A percentile compares a stretch with the other conserved stretches of the same genome.
phyloP scores from a whole-genome alignment of 2,888 invertebrate genomes.

The Druceiella hillmani region DNA sequence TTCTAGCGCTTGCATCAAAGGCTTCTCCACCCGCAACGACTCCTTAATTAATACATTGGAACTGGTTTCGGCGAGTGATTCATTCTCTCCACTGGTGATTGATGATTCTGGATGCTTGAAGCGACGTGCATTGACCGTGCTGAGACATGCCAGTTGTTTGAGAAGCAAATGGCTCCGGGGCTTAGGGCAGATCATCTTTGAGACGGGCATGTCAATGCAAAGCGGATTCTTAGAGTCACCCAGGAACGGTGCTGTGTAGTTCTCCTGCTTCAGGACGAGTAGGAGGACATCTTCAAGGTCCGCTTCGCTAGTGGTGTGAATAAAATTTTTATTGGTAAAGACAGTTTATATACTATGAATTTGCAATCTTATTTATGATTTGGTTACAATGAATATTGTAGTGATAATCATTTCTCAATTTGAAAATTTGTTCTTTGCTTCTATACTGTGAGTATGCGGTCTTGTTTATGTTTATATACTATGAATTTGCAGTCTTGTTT shows the following conservation, averaged over 20 bases:
- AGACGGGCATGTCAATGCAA: constrained; percentile 42
- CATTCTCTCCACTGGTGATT: too few species aligned
- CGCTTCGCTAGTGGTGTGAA: constrained; percentile 52
- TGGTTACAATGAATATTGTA: too few species aligned
- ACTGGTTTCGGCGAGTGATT: constrained; percentile 26
- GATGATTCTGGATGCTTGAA: constrained; percentile 28
- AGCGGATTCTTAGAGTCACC: constrained; percentile 47
- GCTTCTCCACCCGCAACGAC: constrained; percentile 41
- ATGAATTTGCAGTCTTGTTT: too few species aligned
- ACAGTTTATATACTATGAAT: constrained; percentile 3
- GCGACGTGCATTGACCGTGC: constrained; percentile 32
- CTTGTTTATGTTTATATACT: too few species aligned
- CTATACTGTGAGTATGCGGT: too few species aligned
- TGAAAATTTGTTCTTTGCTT: too few species aligned
- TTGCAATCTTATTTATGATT: too few species aligned
- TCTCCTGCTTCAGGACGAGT: constrained; percentile 52
- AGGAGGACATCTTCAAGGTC: constrained; percentile 69
- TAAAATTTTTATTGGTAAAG: background rate
- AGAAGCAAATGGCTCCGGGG: constrained; percentile 34
- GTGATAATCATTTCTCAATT: too few species aligned
- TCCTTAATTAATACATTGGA: constrained; percentile 38
- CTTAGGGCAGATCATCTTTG: constrained; percentile 10
- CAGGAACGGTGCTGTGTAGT: constrained; percentile 55
- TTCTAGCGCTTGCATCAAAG: constrained; percentile 37
- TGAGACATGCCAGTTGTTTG: constrained; percentile 33